Base-by-base conservation (phyloP, 1,140 invertebrate species). In the Rhysida immarginata region DNA sequence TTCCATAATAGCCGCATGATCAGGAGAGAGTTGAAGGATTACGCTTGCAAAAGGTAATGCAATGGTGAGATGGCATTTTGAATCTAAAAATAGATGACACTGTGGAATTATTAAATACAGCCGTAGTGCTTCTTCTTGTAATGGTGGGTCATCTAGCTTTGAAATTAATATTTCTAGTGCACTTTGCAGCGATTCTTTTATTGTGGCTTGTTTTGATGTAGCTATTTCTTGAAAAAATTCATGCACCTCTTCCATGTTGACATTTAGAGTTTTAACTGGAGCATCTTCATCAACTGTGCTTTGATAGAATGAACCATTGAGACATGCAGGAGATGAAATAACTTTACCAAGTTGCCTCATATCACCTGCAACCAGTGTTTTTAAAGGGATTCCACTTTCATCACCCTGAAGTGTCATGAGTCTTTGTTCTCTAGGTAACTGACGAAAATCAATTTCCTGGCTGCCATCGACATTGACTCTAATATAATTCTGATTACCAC, bases 31-130 rank as follows among this genome's bases (percentile, higher is more conserved):
- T 21, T 67, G 70, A 24, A 83, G 72, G 27, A 85, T 69, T 2
- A 80, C 78, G 61, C 74, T 29, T 23, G 14, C 68, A 61, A 71
- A 68, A 16, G 68, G 67, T 13, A 57, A 59, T 21, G 67, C 63
- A 16, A 73, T 57, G 11, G 59, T 60, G 21, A 60, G 61, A 69
- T 79, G 81, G 57, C 85, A 75, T 54, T 80, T 78, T 2, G 84
- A 79, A 71, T 89, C 81, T 3, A 79, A 75, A 73, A 92, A 93
- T 64, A 87, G 80, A 63, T 88, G 85, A 63, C 90, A 90, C 11
- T 91, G 68, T 11, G 91, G 90, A 41, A 95, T 67, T 2, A 81
- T 78, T 2, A 95, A 69, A 65, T 87, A 95, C 44, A 92, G 66
- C 51, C 91, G 77, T 41, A 96, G 73, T 5, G 81, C 80, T 71